A percentile compares a stretch with the other conserved stretches of the same genome.
phyloP scores from a whole-genome alignment of 2,797 vertebrate genomes.

The Chelon auratus region DNA sequence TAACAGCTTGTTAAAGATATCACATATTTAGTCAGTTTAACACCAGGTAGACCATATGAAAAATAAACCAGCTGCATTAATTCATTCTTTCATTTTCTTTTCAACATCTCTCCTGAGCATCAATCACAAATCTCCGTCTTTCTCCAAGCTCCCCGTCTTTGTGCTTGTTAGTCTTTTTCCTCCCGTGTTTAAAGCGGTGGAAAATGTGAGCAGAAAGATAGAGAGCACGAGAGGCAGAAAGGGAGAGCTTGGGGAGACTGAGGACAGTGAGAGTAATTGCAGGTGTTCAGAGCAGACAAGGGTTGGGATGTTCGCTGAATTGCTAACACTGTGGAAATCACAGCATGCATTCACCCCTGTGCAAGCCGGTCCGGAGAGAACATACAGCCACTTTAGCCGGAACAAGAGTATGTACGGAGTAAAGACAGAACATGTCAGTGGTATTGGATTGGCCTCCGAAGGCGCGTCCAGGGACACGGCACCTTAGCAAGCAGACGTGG shows the following conservation, averaged over 20 bases:
- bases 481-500: constrained; percentile 44
- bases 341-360: constrained; percentile 57
- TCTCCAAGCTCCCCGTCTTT: constrained; percentile 13
- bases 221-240: constrained; percentile 37
- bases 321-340: constrained; percentile 68
- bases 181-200: constrained; percentile 32
- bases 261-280: constrained; percentile 76
- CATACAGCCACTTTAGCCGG: constrained; percentile 53
- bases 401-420: constrained; percentile 49
- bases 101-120: constrained; percentile 46
- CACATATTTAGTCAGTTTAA: no score
- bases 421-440: constrained; percentile 44
- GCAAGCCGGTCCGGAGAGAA: constrained; percentile 53
- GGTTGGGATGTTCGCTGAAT: constrained; percentile 74
- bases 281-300: constrained; percentile 72
- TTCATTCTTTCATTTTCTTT: constrained; percentile 14
- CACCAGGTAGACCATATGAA: no score
- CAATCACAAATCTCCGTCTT: constrained; percentile 29
- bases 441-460: constrained; percentile 55
- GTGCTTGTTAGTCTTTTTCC: constrained; percentile 45
- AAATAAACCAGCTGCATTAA: no score
- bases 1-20: no score
- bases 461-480: constrained; percentile 38
- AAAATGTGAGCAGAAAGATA: constrained; percentile 56
- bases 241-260: constrained; percentile 29